phyloP scores from a whole-genome alignment of 2,797 vertebrate genomes.

The Hirundo rustica region DNA sequence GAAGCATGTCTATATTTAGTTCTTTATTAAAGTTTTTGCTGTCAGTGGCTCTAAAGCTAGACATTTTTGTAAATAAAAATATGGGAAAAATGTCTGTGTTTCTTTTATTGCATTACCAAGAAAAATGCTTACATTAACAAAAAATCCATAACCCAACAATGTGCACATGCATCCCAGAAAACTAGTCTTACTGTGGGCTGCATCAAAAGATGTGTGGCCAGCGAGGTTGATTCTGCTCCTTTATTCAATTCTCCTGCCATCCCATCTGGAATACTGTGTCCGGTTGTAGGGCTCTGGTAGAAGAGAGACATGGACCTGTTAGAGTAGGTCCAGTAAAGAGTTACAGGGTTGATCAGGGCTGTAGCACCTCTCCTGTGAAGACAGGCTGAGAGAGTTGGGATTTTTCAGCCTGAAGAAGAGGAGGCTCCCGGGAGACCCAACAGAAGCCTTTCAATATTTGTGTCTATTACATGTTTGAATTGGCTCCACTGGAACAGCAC shows the following conservation, averaged over 20 bases:
- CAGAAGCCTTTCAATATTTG: neutral
- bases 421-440: neutral
- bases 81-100: neutral
- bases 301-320: neutral
- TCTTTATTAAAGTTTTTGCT: neutral
- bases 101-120: neutral
- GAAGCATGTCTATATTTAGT: neutral
- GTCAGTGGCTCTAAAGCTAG: neutral
- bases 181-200: neutral
- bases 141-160: neutral
- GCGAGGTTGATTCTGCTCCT: neutral
- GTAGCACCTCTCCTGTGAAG: neutral
- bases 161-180: neutral
- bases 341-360: neutral
- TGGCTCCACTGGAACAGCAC: neutral
- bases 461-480: neutral
- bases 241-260: neutral
- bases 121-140: neutral
- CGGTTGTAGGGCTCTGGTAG: neutral
- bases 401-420: neutral
- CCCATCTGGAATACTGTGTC: neutral
- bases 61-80: neutral
- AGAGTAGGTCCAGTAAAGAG: neutral
- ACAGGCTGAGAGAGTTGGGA: neutral
- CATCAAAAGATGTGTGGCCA: neutral